Percentiles rank a stretch among this genome's conserved stretches.
These are phyloP conservation scores for Luperina nickerlii DNA, from an alignment of 2,888 invertebrate genomes.

Conservation along the genomic window DNA sequence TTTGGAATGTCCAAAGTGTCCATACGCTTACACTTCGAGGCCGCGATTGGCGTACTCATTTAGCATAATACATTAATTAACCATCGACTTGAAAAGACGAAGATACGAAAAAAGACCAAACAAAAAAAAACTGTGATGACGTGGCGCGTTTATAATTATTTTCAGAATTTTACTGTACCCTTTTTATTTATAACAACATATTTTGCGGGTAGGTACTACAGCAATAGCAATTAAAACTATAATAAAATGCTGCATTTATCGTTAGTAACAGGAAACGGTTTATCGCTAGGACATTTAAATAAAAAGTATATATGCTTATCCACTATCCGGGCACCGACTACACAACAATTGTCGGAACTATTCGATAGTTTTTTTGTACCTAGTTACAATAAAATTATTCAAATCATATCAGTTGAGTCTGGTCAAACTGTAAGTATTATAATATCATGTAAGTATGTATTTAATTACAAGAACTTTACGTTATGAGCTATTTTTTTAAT, in stretches of 20 bases:
- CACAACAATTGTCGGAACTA: conserved; percentile 52
- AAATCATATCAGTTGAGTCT: neutral
- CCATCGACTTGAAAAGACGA: neutral
- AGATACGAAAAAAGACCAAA: neutral
- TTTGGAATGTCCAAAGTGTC: neutral
- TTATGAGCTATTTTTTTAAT: neutral
- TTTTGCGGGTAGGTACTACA: conserved; percentile 7
- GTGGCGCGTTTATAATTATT: neutral
- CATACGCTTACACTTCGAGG: neutral
- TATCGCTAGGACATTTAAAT: conserved; percentile 63
- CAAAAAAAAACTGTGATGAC: neutral
- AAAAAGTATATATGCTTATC: conserved; percentile 55
- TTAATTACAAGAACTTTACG: neutral
- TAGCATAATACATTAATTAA: neutral
- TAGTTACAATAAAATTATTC: neutral
- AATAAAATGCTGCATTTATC: conserved; percentile 56
- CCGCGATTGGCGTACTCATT: neutral
- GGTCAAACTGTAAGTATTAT: neutral
- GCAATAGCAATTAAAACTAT: conserved; percentile 40
- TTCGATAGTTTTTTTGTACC: conserved; percentile 14
- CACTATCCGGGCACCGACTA: conserved; percentile 56
- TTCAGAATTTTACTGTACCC: neutral
- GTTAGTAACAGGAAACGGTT: conserved; percentile 64
- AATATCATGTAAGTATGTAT: neutral
- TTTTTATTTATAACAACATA: conserved; percentile 9